Evolutionary conservation across 2,113 vertebrate species (phyloP), one percentile per base, ranked within the genome.

Genomic region (Cichladusa arquata): DNA sequence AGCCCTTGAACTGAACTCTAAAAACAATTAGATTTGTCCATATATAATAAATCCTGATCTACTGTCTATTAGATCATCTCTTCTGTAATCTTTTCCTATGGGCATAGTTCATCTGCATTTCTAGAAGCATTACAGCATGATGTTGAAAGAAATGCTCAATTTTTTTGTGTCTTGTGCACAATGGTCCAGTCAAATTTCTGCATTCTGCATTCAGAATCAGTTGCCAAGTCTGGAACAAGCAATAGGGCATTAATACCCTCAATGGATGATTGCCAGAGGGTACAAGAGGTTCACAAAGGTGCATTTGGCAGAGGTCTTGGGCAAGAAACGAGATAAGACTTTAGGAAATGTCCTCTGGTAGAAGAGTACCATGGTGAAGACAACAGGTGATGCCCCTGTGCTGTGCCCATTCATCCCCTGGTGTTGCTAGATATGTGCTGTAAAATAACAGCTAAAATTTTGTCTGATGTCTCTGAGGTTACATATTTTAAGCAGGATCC

Each of bases 41-140:
- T 48, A 91, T 88, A 28, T 65, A 95, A 86, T 92, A 90, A 89
- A 87, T 92, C 72, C 62, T 87, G 81, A 82, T 91, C 77, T 58
- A 38, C 64, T 95, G 22, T 84, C 73, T 93, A 71, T 92, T 96
- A 88, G 47, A 90, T 96, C 64, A 91, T n/a, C 47, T 83, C 56
- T 86, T 91, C 76, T 89, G 29, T 76, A 83, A 94, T 82, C 33
- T 83, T 96, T 78, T 72, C 87, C 57, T 92, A 50, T 94, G 48
- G 77, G 17, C 47, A 65, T 70, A 31, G 72, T 86, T 81, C 38
- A 45, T 83, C 45, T 85, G 56, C 45, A 67, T 89, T 96, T 69
- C 69, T 73, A 53, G 86, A 81, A 81, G n/a, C 62, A 61, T 93
- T 93, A 38, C 48, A 48, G 31, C 31, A 56, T 80, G 29, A 56